Percentiles rank a stretch among this genome's conserved stretches.
Evolutionary conservation across 2,888 invertebrate genomes (phyloP).

Genomic region (Abrostola triplasia): DNA sequence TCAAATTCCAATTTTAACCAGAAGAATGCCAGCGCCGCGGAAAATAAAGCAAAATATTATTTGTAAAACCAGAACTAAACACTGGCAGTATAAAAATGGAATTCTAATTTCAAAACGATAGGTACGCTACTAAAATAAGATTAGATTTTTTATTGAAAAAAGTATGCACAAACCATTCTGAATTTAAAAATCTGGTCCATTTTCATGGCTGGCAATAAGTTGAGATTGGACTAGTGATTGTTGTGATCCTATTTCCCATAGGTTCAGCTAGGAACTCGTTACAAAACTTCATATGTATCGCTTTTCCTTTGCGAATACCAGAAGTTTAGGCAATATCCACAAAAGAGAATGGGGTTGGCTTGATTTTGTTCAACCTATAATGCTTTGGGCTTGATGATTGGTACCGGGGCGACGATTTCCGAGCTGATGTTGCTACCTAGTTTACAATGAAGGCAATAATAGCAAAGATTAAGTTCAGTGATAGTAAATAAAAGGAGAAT

Average conservation of each 20-base stretch:
- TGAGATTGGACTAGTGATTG: constrained; percentile 23
- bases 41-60: neutral
- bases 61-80: constrained; percentile 2
- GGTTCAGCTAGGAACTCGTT: constrained; percentile 24
- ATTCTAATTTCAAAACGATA: constrained; percentile 9
- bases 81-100: neutral
- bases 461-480: too few species aligned
- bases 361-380: constrained; percentile 7
- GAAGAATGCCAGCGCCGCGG: neutral
- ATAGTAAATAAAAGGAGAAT: too few species aligned
- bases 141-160: constrained; percentile 12
- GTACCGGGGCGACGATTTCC: neutral
- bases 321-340: constrained; percentile 26
- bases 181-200: constrained; percentile 16
- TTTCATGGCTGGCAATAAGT: constrained; percentile 20
- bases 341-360: constrained; percentile 30
- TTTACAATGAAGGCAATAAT: neutral
- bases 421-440: neutral
- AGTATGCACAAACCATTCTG: neutral
- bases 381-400: constrained; percentile 1
- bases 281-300: constrained; percentile 29
- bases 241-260: constrained; percentile 14
- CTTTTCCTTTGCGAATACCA: constrained; percentile 16
- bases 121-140: constrained; percentile 4
- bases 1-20: constrained; percentile 3